These are phyloP conservation scores for Euphonia xanthogaster DNA, from an alignment of 2,797 vertebrate species.

Conservation along the genomic window DNA sequence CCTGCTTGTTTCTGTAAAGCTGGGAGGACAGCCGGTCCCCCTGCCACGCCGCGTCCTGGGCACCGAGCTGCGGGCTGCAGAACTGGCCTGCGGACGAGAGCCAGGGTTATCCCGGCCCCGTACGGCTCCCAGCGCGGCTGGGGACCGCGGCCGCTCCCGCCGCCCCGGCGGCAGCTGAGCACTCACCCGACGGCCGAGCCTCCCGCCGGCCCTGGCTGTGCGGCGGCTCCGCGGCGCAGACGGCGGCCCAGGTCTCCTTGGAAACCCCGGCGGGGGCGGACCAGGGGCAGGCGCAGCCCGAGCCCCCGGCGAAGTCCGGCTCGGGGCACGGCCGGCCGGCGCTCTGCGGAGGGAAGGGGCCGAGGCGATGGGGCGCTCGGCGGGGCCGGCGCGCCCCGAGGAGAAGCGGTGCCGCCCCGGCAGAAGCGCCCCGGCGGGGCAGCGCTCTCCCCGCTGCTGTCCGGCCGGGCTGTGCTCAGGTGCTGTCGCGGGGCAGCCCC, in stretches of 20 bases:
- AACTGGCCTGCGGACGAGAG: conserved; percentile 53
- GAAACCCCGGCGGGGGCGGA: conserved; percentile 83
- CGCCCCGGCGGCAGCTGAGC: background rate
- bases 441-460: background rate
- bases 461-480: background rate
- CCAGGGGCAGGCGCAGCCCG: conserved; percentile 76
- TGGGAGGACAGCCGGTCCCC: conserved; percentile 85
- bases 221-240: conserved; percentile 80
- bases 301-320: conserved; percentile 77
- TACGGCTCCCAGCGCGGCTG: background rate
- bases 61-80: conserved; percentile 13
- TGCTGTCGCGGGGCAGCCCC: background rate
- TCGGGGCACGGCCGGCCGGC: conserved; percentile 79
- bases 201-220: background rate
- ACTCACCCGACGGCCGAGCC: background rate
- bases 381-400: background rate
- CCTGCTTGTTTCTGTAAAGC: conserved; percentile 91
- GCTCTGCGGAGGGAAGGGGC: conserved; percentile 74
- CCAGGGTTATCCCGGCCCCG: background rate
- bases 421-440: background rate
- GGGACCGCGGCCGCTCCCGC: background rate
- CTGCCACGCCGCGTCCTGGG: conserved; percentile 70
- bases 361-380: background rate
- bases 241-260: conserved; percentile 87
- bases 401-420: background rate